Percentiles rank a stretch among this genome's conserved stretches.
These are phyloP conservation scores for Diadegma fenestrale DNA, from an alignment of 2,888 invertebrate species.

Conservation along the genomic window DNA sequence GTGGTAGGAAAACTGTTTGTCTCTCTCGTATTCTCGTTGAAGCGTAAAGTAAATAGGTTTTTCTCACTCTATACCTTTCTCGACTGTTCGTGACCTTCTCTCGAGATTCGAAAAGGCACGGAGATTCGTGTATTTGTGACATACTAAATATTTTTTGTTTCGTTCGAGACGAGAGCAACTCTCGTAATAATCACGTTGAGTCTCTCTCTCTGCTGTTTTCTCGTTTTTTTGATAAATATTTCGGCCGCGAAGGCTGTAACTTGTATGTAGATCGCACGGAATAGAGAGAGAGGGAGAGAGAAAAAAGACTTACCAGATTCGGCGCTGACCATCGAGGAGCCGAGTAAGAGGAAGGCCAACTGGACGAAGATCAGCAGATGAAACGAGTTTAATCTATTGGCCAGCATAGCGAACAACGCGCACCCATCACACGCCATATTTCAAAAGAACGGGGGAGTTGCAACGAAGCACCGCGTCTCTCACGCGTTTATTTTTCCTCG, in stretches of 20 bases:
- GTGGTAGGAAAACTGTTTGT: conserved; percentile 30
- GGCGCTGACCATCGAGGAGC: conserved; percentile 55
- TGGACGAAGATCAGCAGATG: conserved; percentile 68
- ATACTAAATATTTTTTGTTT: neutral
- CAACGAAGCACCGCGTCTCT: conserved; percentile 42
- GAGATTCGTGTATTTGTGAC: conserved; percentile 12
- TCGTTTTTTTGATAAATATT: conserved; percentile 5
- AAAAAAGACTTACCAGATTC: conserved; percentile 66
- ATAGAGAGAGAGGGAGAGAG: neutral
- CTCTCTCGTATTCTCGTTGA: conserved; percentile 16
- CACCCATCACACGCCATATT: conserved; percentile 72
- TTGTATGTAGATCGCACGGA: neutral
- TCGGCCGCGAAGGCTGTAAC: neutral
- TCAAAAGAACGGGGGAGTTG: conserved; percentile 48
- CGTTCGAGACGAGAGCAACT: neutral
- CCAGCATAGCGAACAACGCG: conserved; percentile 53
- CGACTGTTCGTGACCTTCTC: conserved; percentile 23
- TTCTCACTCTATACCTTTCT: conserved; percentile 12
- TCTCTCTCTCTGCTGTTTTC: neutral
- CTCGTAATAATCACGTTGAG: neutral
- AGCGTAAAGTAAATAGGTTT: conserved; percentile 38
- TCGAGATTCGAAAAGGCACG: conserved; percentile 1
- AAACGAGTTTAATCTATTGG: conserved; percentile 60
- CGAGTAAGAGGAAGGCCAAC: conserved; percentile 67
- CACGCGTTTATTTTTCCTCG: conserved; percentile 34